Conservation (phyloP, 2,888 invertebrate genomes). For the Pyrrhosoma nymphula region DNA sequence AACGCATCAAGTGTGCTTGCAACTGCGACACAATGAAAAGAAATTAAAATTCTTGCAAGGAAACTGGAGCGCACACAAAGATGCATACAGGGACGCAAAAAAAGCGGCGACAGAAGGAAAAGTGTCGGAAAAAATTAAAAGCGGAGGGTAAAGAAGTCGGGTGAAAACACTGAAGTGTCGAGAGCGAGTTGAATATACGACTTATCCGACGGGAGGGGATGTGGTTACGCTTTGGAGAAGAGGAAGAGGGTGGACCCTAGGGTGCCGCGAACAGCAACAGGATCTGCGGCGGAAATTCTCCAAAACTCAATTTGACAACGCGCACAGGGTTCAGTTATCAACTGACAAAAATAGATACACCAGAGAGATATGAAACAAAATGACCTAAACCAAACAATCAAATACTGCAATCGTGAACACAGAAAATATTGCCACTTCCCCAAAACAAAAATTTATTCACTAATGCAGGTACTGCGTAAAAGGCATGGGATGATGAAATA, state of each 20-base stretch:
- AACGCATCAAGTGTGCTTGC: not conserved
- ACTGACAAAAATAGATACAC: not conserved
- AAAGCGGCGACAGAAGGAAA: not conserved
- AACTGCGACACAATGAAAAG: not conserved
- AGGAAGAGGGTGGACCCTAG: not conserved
- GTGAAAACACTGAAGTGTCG: not conserved
- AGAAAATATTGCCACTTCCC: no score
- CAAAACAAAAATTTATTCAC: no score
- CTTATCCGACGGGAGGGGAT: not conserved
- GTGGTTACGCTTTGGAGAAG: not conserved
- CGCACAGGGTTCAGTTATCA: not conserved
- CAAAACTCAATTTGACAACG: not conserved
- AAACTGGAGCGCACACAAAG: not conserved
- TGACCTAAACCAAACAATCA: no score
- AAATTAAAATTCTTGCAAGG: not conserved
- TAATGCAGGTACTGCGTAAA: no score
- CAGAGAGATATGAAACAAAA: no score
- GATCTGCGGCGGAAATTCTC: not conserved
- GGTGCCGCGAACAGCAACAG: not conserved
- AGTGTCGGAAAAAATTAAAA: not conserved
- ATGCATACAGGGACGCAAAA: not conserved
- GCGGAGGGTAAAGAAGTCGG: not conserved
- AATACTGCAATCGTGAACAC: no score
- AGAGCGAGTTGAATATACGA: not conserved
- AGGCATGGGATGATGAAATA: no score